These are phyloP conservation scores for Cephalotes varians DNA, from an alignment of 2,888 invertebrate genomes.

Conservation along the genomic window DNA sequence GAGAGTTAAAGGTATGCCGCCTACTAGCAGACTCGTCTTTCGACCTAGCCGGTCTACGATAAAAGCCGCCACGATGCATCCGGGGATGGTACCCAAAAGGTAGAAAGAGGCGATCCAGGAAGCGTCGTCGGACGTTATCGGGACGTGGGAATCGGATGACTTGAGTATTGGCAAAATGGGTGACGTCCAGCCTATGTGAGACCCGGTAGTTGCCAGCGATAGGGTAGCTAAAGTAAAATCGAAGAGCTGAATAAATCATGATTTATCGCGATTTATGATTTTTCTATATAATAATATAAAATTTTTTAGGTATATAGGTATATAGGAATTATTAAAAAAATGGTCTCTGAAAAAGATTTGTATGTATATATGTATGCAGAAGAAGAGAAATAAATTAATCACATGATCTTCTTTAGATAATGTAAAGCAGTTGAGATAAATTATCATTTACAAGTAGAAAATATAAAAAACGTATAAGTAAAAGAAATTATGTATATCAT, in stretches of 20 bases:
- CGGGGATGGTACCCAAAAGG: constrained; percentile 88
- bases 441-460: neutral
- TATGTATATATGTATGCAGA: neutral
- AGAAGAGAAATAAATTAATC: constrained; percentile 1
- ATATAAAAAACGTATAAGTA: neutral
- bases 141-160: constrained; percentile 79
- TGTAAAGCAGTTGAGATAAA: neutral
- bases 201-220: constrained; percentile 81
- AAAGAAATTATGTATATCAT: neutral
- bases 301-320: no score
- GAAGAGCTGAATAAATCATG: neutral
- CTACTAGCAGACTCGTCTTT: constrained; percentile 86
- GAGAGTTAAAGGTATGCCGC: constrained; percentile 87
- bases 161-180: constrained; percentile 83
- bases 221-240: constrained; percentile 78
- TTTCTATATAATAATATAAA: no score
- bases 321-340: neutral
- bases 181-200: constrained; percentile 85
- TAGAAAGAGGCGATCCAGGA: constrained; percentile 87
- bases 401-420: neutral
- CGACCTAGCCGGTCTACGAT: constrained; percentile 88
- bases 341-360: neutral
- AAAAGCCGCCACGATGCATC: constrained; percentile 87
- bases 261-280: neutral
- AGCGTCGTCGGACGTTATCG: constrained; percentile 81